phyloP scores from a whole-genome alignment of 2,888 invertebrate species.

The Tanaodytes sp. region DNA sequence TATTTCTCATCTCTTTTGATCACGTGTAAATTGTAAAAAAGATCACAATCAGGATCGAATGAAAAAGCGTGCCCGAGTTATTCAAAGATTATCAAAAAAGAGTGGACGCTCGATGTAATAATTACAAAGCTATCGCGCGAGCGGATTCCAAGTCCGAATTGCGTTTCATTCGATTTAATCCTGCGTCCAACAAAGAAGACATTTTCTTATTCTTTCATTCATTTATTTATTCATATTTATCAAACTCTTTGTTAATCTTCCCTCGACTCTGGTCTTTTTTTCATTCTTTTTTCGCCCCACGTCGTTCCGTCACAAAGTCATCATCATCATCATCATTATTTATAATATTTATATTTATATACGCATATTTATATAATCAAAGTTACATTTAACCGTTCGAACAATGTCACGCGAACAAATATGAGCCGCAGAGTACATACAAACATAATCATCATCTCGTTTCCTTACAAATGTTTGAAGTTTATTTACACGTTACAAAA shows the following conservation, averaged over 20 bases:
- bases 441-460: not conserved
- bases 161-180: conserved; percentile 38
- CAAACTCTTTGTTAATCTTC: not conserved
- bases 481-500: too few species aligned
- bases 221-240: not conserved
- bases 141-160: conserved; percentile 19
- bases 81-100: conserved; percentile 36
- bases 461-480: too few species aligned
- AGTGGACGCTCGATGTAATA: conserved; percentile 9
- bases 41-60: conserved; percentile 37
- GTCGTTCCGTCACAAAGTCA: too few species aligned
- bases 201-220: conserved; percentile 15
- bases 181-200: conserved; percentile 34
- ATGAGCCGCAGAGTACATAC: conserved; percentile 15
- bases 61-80: conserved; percentile 29
- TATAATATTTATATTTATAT: conserved; percentile 42
- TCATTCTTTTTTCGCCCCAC: too few species aligned
- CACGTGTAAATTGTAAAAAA: conserved; percentile 37
- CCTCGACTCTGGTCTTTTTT: too few species aligned
- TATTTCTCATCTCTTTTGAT: not conserved
- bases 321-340: conserved; percentile 35
- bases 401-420: conserved; percentile 30
- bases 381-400: conserved; percentile 32
- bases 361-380: conserved; percentile 23
- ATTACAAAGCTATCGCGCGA: conserved; percentile 29